These are phyloP conservation scores for Bradypus variegatus DNA, from an alignment of 2,797 vertebrate genomes.

Conservation along the genomic window DNA sequence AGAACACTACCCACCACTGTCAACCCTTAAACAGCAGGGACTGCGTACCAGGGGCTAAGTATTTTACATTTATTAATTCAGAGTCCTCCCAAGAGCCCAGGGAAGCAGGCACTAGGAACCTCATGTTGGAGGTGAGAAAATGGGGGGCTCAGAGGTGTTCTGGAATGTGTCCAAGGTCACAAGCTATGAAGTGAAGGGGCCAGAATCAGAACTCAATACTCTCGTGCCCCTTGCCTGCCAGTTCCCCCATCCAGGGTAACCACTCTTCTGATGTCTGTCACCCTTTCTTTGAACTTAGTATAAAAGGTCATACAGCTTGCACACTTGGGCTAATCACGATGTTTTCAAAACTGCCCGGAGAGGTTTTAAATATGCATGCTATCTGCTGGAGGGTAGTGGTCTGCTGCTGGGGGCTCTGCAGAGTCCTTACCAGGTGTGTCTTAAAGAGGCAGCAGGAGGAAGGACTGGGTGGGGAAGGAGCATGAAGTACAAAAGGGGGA, in stretches of 20 bases:
- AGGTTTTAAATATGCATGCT: no score
- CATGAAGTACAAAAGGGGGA: accelerated
- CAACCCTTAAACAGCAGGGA: not conserved
- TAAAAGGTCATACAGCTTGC: accelerated
- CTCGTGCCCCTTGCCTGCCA: no score
- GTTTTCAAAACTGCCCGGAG: not conserved
- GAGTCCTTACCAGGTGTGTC: not conserved
- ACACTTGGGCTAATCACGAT: not conserved
- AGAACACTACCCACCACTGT: not conserved
- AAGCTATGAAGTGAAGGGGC: not conserved
- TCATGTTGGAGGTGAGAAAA: not conserved
- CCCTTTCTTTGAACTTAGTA: not conserved
- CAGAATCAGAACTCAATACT: not conserved
- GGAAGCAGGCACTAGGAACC: not conserved
- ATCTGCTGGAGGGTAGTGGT: not conserved
- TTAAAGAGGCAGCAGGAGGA: not conserved
- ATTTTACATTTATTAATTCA: not conserved
- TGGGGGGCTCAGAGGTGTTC: not conserved
- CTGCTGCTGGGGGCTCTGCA: not conserved
- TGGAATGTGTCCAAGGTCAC: not conserved
- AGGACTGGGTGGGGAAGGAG: not conserved
- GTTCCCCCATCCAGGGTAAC: not conserved
- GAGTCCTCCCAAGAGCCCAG: not conserved
- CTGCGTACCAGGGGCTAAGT: not conserved
- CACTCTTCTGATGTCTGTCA: not conserved